phyloP scores from a whole-genome alignment of 2,888 invertebrate species.

The Byasa hedistus region DNA sequence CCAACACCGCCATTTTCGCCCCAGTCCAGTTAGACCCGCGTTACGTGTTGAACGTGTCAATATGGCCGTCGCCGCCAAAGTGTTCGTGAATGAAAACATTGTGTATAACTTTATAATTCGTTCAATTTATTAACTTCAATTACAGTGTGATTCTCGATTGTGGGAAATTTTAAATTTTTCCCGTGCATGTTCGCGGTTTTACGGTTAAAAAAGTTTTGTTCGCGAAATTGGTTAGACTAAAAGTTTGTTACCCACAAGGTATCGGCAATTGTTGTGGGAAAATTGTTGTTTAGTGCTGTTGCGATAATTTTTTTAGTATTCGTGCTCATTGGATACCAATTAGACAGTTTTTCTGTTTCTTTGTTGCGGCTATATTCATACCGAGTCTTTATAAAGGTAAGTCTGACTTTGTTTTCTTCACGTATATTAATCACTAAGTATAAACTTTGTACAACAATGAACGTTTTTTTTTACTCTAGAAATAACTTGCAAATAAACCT shows the following conservation, averaged over 20 bases:
- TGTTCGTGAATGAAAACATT: conserved; percentile 53
- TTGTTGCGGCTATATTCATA: not conserved
- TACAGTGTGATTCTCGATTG: conserved; percentile 3
- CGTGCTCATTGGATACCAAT: conserved; percentile 24
- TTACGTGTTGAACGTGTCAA: conserved; percentile 43
- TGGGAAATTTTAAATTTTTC: conserved; percentile 9
- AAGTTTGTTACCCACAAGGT: conserved; percentile 26
- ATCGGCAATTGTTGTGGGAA: conserved; percentile 24
- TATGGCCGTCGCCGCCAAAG: conserved; percentile 40
- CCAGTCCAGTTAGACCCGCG: conserved; percentile 64
- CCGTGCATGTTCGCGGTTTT: conserved; percentile 1
- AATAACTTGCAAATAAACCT: no score
- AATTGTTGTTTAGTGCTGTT: conserved; percentile 24
- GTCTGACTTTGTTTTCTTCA: not conserved
- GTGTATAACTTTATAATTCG: conserved; percentile 45
- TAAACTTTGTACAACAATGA: no score
- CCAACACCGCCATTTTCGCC: conserved; percentile 57
- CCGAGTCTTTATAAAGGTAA: conserved; percentile 19
- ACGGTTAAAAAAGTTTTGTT: conserved; percentile 23
- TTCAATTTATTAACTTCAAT: conserved; percentile 35
- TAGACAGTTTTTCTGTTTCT: conserved; percentile 20
- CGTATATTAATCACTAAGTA: not conserved
- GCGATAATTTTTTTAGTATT: conserved; percentile 21
- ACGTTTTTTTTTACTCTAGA: no score
- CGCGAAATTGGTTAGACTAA: conserved; percentile 24